A percentile compares a stretch with the other conserved stretches of the same genome.
Conservation (phyloP, 2,888 invertebrate genomes). For the Epirrhoe alternata region DNA sequence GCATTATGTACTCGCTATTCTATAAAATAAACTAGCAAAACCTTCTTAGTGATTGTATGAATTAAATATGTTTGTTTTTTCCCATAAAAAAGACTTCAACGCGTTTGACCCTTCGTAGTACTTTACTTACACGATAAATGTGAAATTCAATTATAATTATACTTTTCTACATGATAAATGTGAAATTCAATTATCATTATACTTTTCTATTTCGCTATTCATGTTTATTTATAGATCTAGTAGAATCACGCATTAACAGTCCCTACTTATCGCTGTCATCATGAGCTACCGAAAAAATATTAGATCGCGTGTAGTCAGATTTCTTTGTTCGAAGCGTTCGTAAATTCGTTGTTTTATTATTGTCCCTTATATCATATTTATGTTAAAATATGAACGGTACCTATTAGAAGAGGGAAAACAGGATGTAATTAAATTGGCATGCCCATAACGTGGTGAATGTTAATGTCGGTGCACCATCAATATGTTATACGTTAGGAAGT, state of each 20-base stretch:
- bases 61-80: neutral
- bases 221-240: slow-evolving; percentile 15
- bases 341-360: slow-evolving; percentile 35
- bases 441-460: slow-evolving; percentile 24
- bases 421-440: slow-evolving; percentile 46
- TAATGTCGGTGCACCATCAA: slow-evolving; percentile 3
- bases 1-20: slow-evolving; percentile 19
- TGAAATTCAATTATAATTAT: neutral
- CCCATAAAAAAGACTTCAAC: slow-evolving; percentile 41
- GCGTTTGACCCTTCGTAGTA: slow-evolving; percentile 18
- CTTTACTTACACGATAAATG: slow-evolving; percentile 5
- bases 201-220: slow-evolving; percentile 18
- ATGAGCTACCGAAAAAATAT: slow-evolving; percentile 28
- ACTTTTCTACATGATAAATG: slow-evolving; percentile 13
- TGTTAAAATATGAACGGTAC: slow-evolving; percentile 32
- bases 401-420: slow-evolving; percentile 46
- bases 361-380: slow-evolving; percentile 33
- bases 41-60: neutral
- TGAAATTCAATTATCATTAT: neutral
- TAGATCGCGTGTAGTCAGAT: slow-evolving; percentile 38
- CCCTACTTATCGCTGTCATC: slow-evolving; percentile 28
- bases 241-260: slow-evolving; percentile 19
- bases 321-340: slow-evolving; percentile 38
- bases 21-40: neutral
- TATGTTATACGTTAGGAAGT: slow-evolving; percentile 47